These are phyloP conservation scores for Pangasius mekongensis DNA, from an alignment of 2,797 vertebrate species.

Conservation along the genomic window DNA sequence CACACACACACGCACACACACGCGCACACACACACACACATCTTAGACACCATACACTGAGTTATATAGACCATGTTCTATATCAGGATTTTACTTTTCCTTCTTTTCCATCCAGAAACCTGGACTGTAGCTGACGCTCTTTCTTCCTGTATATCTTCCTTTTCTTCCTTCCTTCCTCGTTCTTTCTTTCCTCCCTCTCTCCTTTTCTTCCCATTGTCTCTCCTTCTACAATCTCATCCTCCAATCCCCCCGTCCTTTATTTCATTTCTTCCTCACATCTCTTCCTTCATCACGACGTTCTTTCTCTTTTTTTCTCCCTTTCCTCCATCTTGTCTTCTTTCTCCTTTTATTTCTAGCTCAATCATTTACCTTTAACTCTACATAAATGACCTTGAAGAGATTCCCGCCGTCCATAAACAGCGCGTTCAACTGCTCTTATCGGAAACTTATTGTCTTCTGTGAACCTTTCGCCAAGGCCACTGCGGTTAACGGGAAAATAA, in stretches of 20 bases:
- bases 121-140: not conserved
- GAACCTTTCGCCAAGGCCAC: not conserved
- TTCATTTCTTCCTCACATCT: not conserved
- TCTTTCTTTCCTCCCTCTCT: no score
- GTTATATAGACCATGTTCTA: not conserved
- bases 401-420: not conserved
- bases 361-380: not conserved
- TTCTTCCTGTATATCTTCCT: no score
- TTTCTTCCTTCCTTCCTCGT: no score
- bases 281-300: not conserved
- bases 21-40: constrained; percentile 14
- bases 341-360: not conserved
- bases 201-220: no score
- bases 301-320: not conserved
- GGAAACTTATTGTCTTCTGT: not conserved
- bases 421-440: not conserved
- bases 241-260: not conserved
- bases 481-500: not conserved
- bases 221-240: no score
- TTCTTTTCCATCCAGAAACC: not conserved
- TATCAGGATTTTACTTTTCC: not conserved
- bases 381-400: not conserved
- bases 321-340: not conserved
- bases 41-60: not conserved
- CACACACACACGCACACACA: constrained; percentile 19